These are phyloP conservation scores for Ormyrus thymus DNA, from an alignment of 2,888 invertebrate genomes.

Conservation along the genomic window DNA sequence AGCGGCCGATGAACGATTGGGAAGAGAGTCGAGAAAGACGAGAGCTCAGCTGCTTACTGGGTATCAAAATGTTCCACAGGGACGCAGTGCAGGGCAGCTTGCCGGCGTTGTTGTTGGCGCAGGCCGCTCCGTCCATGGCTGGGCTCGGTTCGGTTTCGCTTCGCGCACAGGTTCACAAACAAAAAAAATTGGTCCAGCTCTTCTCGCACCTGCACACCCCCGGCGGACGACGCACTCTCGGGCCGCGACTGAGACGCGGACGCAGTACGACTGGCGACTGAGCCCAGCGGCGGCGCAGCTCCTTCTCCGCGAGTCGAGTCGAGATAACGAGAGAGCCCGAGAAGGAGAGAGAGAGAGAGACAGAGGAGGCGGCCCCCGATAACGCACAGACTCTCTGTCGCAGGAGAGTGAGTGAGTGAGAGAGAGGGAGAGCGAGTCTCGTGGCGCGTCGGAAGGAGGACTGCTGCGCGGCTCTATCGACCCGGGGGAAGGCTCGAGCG, in stretches of 20 bases:
- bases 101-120: conserved; percentile 35
- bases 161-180: too few species aligned
- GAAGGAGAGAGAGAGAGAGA: neutral
- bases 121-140: conserved; percentile 45
- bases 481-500: conserved; percentile 48
- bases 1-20: neutral
- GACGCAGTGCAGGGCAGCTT: conserved; percentile 37
- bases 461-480: conserved; percentile 57
- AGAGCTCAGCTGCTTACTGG: conserved; percentile 44
- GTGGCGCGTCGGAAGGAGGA: conserved; percentile 52
- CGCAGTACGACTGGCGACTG: neutral
- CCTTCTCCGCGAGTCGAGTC: neutral
- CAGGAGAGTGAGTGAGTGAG: neutral
- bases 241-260: conserved; percentile 6
- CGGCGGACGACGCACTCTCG: conserved; percentile 12
- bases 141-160: neutral
- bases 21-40: neutral
- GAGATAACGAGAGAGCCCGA: too few species aligned
- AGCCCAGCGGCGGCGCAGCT: too few species aligned
- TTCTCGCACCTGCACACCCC: neutral
- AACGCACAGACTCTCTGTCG: too few species aligned
- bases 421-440: conserved; percentile 15
- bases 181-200: neutral
- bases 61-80: conserved; percentile 50
- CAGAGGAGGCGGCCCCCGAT: neutral